phyloP scores from a whole-genome alignment of 2,113 vertebrate species.

The Promerops cafer region DNA sequence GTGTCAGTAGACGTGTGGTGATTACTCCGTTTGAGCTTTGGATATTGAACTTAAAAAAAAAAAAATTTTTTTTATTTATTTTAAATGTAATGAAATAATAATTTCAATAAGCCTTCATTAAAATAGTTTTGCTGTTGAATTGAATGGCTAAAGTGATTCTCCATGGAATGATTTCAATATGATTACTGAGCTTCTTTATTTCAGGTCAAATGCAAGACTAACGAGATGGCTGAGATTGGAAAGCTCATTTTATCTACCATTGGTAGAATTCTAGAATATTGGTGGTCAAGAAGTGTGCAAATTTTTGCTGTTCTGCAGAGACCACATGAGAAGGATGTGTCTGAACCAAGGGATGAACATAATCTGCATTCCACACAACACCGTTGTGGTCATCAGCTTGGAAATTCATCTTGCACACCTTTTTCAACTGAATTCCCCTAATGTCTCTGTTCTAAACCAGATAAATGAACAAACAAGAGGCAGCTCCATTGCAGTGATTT shows the following conservation, averaged over 20 bases:
- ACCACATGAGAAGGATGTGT: background rate
- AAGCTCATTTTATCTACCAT: background rate
- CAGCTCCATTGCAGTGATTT: background rate
- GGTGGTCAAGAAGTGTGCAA: background rate
- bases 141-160: background rate
- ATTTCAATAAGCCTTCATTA: background rate
- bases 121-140: background rate
- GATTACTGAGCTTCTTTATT: background rate
- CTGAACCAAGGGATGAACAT: background rate
- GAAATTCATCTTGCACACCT: background rate
- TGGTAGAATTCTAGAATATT: background rate
- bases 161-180: background rate
- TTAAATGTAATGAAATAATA: background rate
- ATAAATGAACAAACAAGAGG: background rate
- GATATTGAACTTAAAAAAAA: background rate
- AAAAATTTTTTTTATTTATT: background rate
- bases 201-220: background rate
- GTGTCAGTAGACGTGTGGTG: background rate
- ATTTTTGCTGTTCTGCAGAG: background rate
- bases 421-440: background rate
- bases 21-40: background rate
- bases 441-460: background rate
- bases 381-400: background rate
- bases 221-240: background rate
- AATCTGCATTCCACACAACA: background rate